A percentile compares a stretch with the other conserved stretches of the same genome.
phyloP scores from a whole-genome alignment of 2,797 vertebrate species.

The Melanotaenia boesemani region DNA sequence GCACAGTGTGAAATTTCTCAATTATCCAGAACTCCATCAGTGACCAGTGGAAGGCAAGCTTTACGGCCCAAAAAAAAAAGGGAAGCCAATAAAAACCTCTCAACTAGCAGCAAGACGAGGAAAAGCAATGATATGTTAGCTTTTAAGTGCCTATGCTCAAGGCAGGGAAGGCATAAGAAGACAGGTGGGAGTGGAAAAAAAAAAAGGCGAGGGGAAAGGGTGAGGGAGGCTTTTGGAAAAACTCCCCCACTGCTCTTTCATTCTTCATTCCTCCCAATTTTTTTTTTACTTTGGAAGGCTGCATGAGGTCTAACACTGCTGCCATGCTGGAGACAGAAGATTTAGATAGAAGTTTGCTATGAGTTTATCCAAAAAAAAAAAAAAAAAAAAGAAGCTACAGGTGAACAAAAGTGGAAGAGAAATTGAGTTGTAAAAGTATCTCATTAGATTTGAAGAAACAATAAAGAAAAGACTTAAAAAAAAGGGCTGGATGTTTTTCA shows the following conservation, averaged over 20 bases:
- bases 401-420: slow-evolving; percentile 30
- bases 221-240: slow-evolving; percentile 35
- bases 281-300: slow-evolving; percentile 5
- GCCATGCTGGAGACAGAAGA: slow-evolving; percentile 36
- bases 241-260: slow-evolving; percentile 39
- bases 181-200: slow-evolving; percentile 40
- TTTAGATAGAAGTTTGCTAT: slow-evolving; percentile 31
- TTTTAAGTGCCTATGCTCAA: slow-evolving; percentile 51
- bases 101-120: slow-evolving; percentile 24
- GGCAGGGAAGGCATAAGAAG: slow-evolving; percentile 50
- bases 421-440: slow-evolving; percentile 36
- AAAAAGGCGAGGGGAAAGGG: slow-evolving; percentile 27
- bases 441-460: slow-evolving; percentile 44
- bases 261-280: slow-evolving; percentile 27
- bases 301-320: slow-evolving; percentile 28
- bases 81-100: slow-evolving; percentile 46
- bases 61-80: slow-evolving; percentile 25
- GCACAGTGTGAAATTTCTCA: slow-evolving; percentile 67
- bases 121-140: slow-evolving; percentile 29
- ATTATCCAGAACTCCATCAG: slow-evolving; percentile 60
- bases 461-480: slow-evolving; percentile 21
- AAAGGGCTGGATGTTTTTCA: slow-evolving; percentile 30
- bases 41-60: slow-evolving; percentile 42
- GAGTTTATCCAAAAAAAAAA: slow-evolving; percentile 43
- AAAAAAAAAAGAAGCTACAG: slow-evolving; percentile 31